Evolutionary conservation across 1,140 invertebrate species (phyloP), one percentile per base, ranked within the genome.

Genomic region (Eulimnadia texana): DNA sequence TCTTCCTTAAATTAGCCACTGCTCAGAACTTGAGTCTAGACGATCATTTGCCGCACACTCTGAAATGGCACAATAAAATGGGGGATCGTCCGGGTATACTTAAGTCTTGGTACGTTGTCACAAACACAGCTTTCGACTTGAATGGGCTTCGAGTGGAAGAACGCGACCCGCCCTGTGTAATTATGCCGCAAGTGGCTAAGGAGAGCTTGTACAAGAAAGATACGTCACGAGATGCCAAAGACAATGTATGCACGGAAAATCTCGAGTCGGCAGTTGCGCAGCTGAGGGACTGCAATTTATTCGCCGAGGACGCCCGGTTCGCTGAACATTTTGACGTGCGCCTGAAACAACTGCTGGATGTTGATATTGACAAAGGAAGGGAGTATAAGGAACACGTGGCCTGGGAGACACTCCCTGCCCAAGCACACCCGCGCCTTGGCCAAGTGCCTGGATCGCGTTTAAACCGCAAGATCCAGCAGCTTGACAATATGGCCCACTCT

Each of bases 401-500:
- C 54, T 91, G 88, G 85, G 67, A 70, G 0, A 63, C 70, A 24
- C 75, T 91, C 20, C 88, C 89, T 10, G 69, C 74, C 33, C 78
- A 80, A n/a, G 83, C 85, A 3, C 84, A 85, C 66, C 89, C 90
- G 20, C 74, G 77, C 65, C 83, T 84, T 66, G 90, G 89, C 0
- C 80, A 86, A 27, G 73, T 96, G 54, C 93, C 93, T 11, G 79
- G 55, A 11, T 61, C 57, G 19, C 79, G 93, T 52, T 73, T 85
- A 2, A 69, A 79, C 24, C 78, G 88, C 61, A 98, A 98, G 76
- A 84, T 83, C 52, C 81, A 93, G 65, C 93, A 98, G 71, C 70
- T 98, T 24, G 85, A 93, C 72, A 95, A 90, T 70, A 74, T 98
- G 63, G 82, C 82, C n/a, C 82, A 83, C 68, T 84, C 88, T 22